Evolutionary conservation across 2,797 vertebrate species (phyloP).

Genomic region (Lepilemur septentrionalis): DNA sequence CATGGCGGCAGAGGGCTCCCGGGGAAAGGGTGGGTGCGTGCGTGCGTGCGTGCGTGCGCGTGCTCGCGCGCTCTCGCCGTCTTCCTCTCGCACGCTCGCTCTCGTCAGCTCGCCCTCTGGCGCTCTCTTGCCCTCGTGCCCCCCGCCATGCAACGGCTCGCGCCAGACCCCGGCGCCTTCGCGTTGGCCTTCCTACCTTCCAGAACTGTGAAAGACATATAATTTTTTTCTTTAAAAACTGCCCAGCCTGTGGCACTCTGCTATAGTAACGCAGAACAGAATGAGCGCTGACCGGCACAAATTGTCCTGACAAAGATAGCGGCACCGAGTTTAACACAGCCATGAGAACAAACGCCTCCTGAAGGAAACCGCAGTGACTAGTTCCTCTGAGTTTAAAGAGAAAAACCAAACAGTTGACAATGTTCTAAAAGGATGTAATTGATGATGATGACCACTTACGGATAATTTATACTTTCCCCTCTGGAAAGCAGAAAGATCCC

Average conservation of each 20-base stretch:
- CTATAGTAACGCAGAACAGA: not conserved
- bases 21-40: no score
- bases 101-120: no score
- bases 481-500: slow-evolving; percentile 52
- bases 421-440: not conserved
- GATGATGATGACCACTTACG: not conserved
- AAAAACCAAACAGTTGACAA: not conserved
- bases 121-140: no score
- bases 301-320: not conserved
- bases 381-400: not conserved
- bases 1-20: no score
- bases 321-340: not conserved
- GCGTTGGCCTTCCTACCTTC: not conserved
- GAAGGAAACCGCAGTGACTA: not conserved
- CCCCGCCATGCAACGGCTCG: no score
- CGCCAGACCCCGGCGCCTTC: not conserved
- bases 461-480: slow-evolving; percentile 58
- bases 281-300: not conserved
- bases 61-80: no score
- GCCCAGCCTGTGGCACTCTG: not conserved
- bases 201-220: not conserved
- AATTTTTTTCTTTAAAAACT: not conserved
- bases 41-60: no score
- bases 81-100: no score
- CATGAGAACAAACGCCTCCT: not conserved